These are phyloP conservation scores for Nysson spinosus DNA, from an alignment of 2,888 invertebrate genomes.

Conservation along the genomic window DNA sequence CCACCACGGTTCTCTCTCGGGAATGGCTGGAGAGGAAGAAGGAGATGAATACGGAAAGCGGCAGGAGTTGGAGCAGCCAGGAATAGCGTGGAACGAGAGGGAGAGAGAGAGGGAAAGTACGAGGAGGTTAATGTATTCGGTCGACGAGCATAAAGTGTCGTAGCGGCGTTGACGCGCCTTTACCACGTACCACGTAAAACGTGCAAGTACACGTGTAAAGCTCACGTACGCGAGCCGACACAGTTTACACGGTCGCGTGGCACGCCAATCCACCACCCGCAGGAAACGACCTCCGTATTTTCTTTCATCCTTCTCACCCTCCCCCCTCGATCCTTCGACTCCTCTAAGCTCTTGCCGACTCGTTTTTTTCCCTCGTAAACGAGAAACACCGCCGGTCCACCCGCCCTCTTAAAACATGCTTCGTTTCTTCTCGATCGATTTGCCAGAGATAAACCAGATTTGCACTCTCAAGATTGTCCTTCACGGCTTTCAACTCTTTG, in stretches of 20 bases:
- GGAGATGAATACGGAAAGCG: neutral
- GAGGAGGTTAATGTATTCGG: conserved; percentile 53
- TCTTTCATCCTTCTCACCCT: neutral
- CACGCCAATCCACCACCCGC: conserved; percentile 28
- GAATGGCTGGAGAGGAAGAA: neutral
- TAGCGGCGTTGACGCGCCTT: conserved; percentile 46
- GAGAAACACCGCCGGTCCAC: too few relatives aligned
- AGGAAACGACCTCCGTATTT: neutral
- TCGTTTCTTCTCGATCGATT: too few relatives aligned
- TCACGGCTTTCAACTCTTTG: too few relatives aligned
- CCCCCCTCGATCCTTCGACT: neutral
- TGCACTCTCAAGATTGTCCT: too few relatives aligned
- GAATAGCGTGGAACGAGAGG: neutral
- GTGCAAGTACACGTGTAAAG: conserved; percentile 45
- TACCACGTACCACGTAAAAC: conserved; percentile 51
- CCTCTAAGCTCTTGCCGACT: neutral
- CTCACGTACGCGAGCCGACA: conserved; percentile 42
- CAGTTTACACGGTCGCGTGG: conserved; percentile 42
- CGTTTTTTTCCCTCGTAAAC: conserved; percentile 4
- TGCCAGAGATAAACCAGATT: too few relatives aligned
- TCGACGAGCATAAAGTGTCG: conserved; percentile 49
- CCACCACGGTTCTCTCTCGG: too few relatives aligned
- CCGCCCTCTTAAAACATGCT: too few relatives aligned
- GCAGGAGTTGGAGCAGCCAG: too few relatives aligned
- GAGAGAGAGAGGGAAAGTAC: neutral